phyloP scores from a whole-genome alignment of 2,113 vertebrate genomes.

The Anas platyrhynchos region DNA sequence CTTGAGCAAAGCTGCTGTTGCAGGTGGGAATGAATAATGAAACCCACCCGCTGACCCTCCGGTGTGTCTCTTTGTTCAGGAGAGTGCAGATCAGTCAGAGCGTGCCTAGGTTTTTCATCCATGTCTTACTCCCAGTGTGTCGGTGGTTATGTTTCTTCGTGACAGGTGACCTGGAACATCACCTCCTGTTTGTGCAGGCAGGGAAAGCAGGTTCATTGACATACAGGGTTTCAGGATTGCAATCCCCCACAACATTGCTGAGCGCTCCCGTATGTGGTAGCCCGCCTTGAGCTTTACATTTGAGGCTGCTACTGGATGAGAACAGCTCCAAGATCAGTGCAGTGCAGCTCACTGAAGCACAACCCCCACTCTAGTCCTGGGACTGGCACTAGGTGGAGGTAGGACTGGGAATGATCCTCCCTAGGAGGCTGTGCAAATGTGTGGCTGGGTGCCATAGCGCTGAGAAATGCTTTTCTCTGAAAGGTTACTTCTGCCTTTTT shows the following conservation, averaged over 20 bases:
- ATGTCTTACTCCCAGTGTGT: not conserved
- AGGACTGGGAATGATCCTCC: too few species aligned
- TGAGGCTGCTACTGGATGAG: too few species aligned
- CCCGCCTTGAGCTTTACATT: too few species aligned
- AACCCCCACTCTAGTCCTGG: too few species aligned
- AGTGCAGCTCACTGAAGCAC: too few species aligned
- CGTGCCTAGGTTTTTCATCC: rapidly evolving
- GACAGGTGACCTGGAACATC: not conserved
- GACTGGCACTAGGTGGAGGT: too few species aligned
- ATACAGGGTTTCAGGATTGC: not conserved
- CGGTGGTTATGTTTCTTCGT: rapidly evolving
- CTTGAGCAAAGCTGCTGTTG: not conserved
- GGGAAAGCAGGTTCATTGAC: not conserved
- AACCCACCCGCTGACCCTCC: not conserved
- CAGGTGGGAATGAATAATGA: not conserved
- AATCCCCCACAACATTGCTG: not conserved
- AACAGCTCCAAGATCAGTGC: too few species aligned
- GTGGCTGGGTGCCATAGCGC: rapidly evolving
- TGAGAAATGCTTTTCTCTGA: not conserved
- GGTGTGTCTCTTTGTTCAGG: not conserved
- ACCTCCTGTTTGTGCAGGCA: not conserved
- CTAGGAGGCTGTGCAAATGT: rapidly evolving
- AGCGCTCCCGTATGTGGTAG: not conserved
- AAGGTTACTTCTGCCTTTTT: not conserved
- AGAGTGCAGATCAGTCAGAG: not conserved